phyloP scores from a whole-genome alignment of 2,888 invertebrate genomes.

The Cremastinae sp. region DNA sequence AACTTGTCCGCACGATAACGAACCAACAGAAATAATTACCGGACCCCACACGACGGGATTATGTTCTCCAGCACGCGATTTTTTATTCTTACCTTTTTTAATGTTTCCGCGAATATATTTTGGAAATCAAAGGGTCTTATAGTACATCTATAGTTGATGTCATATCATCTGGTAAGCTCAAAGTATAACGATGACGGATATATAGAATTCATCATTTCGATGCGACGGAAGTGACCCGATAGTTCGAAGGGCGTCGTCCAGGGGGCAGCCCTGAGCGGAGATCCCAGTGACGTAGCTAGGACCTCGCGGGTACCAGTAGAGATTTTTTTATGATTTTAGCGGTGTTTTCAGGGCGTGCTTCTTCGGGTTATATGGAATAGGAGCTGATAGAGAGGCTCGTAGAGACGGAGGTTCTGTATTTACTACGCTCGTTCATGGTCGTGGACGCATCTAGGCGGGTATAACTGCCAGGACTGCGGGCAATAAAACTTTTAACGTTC shows the following conservation, averaged over 20 bases:
- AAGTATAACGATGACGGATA: no score
- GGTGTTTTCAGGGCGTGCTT: slow-evolving; percentile 36
- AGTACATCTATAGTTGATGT: no score
- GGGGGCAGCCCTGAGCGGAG: slow-evolving; percentile 69
- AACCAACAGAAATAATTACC: slow-evolving; percentile 58
- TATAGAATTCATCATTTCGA: no score
- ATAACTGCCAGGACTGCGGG: slow-evolving; percentile 72
- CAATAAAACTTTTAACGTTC: slow-evolving; percentile 78
- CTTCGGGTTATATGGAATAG: slow-evolving; percentile 55
- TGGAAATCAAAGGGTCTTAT: no score
- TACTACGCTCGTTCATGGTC: slow-evolving; percentile 49
- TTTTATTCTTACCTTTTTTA: not conserved
- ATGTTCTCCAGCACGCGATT: slow-evolving; percentile 44
- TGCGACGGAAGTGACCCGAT: no score
- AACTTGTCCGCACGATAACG: slow-evolving; percentile 48
- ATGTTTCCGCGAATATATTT: not conserved
- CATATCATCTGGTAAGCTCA: no score
- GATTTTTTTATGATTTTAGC: slow-evolving; percentile 71
- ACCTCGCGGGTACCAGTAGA: slow-evolving; percentile 55
- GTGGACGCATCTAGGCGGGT: slow-evolving; percentile 68
- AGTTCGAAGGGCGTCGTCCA: slow-evolving; percentile 72
- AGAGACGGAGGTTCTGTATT: slow-evolving; percentile 60
- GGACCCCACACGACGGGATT: slow-evolving; percentile 27
- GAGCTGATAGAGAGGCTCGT: slow-evolving; percentile 59
- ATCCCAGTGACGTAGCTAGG: slow-evolving; percentile 65